Evolutionary conservation across 1,140 invertebrate species (phyloP).

Genomic region (Diorhabda carinulata): DNA sequence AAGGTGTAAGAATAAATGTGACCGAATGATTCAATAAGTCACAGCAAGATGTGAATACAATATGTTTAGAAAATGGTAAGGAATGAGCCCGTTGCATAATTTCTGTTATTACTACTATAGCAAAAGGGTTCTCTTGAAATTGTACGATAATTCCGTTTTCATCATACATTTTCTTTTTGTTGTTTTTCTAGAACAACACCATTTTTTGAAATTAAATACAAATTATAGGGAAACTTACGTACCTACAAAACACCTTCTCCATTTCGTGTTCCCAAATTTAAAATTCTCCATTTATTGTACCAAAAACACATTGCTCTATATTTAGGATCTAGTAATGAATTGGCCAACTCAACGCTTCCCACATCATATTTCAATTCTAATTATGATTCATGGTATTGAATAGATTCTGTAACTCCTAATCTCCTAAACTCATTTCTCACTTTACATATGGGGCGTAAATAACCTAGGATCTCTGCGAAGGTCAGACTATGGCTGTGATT

Average conservation of each 20-base stretch:
- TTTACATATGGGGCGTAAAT: too few species aligned
- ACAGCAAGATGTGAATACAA: slow-evolving; percentile 1
- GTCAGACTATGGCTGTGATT: too few species aligned
- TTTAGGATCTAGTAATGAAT: not conserved
- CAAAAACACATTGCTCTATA: not conserved
- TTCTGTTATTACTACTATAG: not conserved
- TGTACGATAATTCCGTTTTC: slow-evolving; percentile 4
- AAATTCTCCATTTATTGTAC: slow-evolving; percentile 8
- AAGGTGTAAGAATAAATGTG: not conserved
- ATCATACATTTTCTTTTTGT: not conserved
- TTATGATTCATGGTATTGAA: slow-evolving; percentile 2
- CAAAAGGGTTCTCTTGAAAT: slow-evolving; percentile 4
- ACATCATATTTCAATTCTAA: slow-evolving; percentile 5
- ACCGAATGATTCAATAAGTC: not conserved
- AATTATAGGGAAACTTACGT: not conserved
- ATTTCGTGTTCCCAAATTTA: not conserved
- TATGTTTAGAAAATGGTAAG: not conserved
- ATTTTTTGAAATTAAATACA: not conserved
- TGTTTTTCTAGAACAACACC: not conserved
- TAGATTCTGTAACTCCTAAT: slow-evolving; percentile 3
- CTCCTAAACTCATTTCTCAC: not conserved
- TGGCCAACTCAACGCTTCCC: not conserved
- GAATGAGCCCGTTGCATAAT: slow-evolving; percentile 5
- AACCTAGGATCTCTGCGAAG: too few species aligned
- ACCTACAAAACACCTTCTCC: not conserved